phyloP scores from a whole-genome alignment of 2,797 vertebrate genomes.

The Hirundo rustica region DNA sequence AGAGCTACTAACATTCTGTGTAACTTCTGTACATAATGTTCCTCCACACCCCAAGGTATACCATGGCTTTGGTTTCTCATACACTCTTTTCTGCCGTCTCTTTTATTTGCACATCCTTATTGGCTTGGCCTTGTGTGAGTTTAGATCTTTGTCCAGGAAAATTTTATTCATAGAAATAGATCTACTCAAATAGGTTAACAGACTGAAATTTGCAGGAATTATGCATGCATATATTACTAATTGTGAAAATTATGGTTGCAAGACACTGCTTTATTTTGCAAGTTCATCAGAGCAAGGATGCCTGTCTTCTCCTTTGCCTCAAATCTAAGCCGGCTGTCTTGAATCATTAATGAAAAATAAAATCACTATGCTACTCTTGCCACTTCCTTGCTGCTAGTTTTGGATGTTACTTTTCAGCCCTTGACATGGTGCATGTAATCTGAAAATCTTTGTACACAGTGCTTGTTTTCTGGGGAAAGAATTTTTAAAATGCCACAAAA shows the following conservation, averaged over 20 bases:
- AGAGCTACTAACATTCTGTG: not conserved
- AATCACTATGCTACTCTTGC: not conserved
- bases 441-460: not conserved
- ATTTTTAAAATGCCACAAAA: slow-evolving; percentile 10
- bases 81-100: not conserved
- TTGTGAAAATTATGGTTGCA: not conserved
- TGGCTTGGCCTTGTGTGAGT: not conserved
- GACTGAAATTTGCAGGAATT: not conserved
- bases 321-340: not conserved
- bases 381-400: not conserved
- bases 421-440: not conserved
- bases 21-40: not conserved
- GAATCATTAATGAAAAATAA: not conserved
- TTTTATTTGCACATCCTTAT: not conserved
- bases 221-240: not conserved
- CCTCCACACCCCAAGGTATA: not conserved
- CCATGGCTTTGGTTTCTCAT: not conserved
- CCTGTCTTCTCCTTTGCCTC: not conserved
- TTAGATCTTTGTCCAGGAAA: not conserved
- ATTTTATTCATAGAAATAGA: not conserved
- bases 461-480: slow-evolving; percentile 8
- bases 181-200: not conserved
- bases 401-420: not conserved
- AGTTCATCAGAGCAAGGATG: not conserved
- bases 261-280: not conserved